phyloP scores from a whole-genome alignment of 2,113 vertebrate species.

The Atlantisia rogersi region DNA sequence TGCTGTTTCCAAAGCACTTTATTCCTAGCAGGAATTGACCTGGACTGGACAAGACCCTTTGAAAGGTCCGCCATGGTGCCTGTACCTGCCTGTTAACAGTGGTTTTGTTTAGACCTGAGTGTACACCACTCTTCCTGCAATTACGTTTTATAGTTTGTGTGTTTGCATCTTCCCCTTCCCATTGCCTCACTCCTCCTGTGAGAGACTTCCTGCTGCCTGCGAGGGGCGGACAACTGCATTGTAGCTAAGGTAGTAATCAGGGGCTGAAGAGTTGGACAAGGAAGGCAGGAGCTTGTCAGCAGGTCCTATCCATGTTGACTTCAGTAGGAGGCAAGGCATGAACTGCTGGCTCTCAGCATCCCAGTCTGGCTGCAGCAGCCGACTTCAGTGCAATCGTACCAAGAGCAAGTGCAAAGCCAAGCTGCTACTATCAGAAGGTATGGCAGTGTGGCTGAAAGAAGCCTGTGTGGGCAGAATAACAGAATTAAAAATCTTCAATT shows the following conservation, averaged over 20 bases:
- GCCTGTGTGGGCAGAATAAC: not conserved
- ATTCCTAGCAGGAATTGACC: conserved; percentile 52
- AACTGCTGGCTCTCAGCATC: not conserved
- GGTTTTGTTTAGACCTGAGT: conserved; percentile 27
- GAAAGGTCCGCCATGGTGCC: conserved; percentile 57
- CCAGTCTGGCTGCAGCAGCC: not conserved
- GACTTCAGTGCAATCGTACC: fast-evolving
- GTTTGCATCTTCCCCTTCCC: not conserved
- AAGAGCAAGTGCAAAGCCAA: not conserved
- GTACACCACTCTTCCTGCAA: not conserved
- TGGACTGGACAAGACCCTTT: conserved; percentile 31
- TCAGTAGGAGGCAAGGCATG: not conserved
- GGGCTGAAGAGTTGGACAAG: not conserved
- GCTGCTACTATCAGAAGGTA: not conserved
- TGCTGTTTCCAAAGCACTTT: conserved; percentile 41
- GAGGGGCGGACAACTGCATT: not conserved
- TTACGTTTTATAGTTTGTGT: not conserved
- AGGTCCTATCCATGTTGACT: fast-evolving
- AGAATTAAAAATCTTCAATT: not conserved
- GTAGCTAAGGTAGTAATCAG: fast-evolving
- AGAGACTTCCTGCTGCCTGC: not conserved
- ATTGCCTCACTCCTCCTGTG: not conserved
- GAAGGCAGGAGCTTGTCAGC: not conserved
- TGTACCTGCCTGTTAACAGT: conserved; percentile 8
- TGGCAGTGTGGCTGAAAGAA: not conserved